These are phyloP conservation scores for Gorsachius goisagi DNA, from an alignment of 2,113 vertebrate species.

Conservation along the genomic window DNA sequence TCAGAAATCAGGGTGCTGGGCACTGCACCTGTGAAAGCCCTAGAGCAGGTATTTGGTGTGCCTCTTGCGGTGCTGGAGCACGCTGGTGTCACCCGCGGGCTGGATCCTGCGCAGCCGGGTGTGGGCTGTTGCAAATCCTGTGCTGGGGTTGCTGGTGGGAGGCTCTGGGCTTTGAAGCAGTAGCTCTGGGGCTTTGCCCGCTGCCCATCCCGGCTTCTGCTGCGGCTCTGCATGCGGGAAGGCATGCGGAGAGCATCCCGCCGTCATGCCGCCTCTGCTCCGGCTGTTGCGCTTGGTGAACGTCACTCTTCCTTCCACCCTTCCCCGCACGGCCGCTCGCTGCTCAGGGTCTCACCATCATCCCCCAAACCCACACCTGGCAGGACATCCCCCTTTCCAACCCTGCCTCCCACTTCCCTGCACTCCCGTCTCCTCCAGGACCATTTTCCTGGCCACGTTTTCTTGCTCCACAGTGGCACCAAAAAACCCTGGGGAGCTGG, in stretches of 20 bases:
- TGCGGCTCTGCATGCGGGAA: fast-evolving
- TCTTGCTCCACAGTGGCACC: fast-evolving
- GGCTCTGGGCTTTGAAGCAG: not conserved
- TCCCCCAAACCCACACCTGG: not conserved
- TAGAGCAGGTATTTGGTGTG: fast-evolving
- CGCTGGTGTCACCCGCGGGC: not conserved
- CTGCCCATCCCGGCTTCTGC: not conserved
- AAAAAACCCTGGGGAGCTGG: not conserved
- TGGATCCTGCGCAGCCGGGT: fast-evolving
- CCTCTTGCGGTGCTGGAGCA: too few relatives aligned
- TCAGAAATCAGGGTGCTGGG: not conserved
- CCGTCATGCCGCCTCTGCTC: fast-evolving
- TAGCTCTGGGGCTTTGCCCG: not conserved
- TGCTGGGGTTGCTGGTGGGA: not conserved
- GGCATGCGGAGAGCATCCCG: not conserved
- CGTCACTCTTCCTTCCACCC: not conserved
- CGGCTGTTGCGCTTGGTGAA: fast-evolving
- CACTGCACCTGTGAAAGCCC: fast-evolving
- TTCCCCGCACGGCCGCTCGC: fast-evolving
- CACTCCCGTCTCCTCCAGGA: not conserved
- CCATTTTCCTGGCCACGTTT: fast-evolving
- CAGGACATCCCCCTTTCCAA: not conserved
- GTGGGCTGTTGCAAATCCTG: not conserved
- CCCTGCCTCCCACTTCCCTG: not conserved
- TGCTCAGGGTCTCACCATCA: not conserved